Evolutionary conservation across 2,797 vertebrate genomes (phyloP).

Genomic region (Typhlichthys eigenmanni): DNA sequence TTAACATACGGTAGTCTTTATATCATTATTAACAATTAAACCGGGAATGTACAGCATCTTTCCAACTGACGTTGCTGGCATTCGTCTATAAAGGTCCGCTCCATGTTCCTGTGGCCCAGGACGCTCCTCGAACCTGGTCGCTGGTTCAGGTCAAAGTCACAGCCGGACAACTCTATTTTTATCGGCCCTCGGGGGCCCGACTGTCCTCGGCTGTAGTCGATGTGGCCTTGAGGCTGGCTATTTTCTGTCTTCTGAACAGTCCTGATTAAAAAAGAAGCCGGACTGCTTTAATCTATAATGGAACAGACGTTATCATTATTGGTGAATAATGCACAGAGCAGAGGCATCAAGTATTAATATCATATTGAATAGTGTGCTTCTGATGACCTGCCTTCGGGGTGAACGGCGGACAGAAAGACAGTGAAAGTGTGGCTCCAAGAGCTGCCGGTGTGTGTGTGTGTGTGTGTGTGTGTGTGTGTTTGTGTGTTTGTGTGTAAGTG

Average conservation of each 20-base stretch:
- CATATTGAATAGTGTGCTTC: slow-evolving; percentile 78
- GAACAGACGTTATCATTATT: slow-evolving; percentile 86
- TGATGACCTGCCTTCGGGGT: slow-evolving; percentile 73
- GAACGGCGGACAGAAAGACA: slow-evolving; percentile 43
- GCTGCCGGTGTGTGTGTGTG: slow-evolving; percentile 10
- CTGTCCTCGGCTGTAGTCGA: slow-evolving; percentile 29
- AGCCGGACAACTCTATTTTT: not conserved
- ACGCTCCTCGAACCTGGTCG: not conserved
- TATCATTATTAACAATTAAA: no score
- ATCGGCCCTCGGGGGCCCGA: not conserved
- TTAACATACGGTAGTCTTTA: no score
- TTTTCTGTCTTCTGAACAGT: slow-evolving; percentile 71
- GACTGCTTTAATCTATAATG: slow-evolving; percentile 85
- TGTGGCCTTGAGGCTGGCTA: slow-evolving; percentile 13
- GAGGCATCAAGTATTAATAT: slow-evolving; percentile 88
- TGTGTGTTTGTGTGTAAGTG: slow-evolving; percentile 12
- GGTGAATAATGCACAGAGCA: slow-evolving; percentile 86
- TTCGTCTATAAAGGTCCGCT: no score
- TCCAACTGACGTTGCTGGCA: no score
- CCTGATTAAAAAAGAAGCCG: slow-evolving; percentile 73
- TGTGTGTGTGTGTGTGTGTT: slow-evolving; percentile 1
- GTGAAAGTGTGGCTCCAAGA: not conserved
- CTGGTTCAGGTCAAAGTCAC: not conserved
- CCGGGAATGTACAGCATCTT: no score
- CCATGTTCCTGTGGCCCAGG: not conserved